Base-by-base conservation (phyloP, 2,113 vertebrate species). In the Zeus faber region DNA sequence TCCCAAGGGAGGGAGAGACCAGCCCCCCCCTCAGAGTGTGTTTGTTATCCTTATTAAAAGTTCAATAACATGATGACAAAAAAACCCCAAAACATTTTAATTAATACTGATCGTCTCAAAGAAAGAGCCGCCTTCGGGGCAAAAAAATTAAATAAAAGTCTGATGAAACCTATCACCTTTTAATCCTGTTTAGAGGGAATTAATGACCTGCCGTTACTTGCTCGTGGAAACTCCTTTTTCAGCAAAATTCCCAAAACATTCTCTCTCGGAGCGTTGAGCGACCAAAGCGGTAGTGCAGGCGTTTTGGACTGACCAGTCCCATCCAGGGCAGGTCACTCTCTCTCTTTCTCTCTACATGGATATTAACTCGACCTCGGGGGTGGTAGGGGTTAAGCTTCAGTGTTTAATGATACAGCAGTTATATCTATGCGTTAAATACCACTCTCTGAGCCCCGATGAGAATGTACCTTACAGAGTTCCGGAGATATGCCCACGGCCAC, bases 41-140 rank as follows among this genome's bases (percentile, higher is more conserved):
- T 82, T 91, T 91, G 74, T 88, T 84, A 82, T 85, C 79, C 80
- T 83, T 89, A 87, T 83, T 90, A 91, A 91, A 87, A 73, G 65
- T 85, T 85, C 74, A 81, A 74, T 87, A 89, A 84, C 72, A 80
- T 43, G 45, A 70, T 59, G 43, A 88, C 61, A 62, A 89, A n/a
- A n/a, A n/a, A n/a, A n/a, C n/a, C n/a, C n/a, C n/a, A n/a, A n/a
- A n/a, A 65, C 51, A 81, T 87, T 86, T 90, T 92, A 82, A 95
- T 92, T 92, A 92, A 88, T 89, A 79, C 70, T 85, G 76, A 72
- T 89, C 84, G 86, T 85, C 60, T 86, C 33, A 87, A 67, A 86
- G 22, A 87, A 87, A 75, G 74, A 56, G 51, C 77, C 70, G 70
- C 81, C 91, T 65, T 60, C 49, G 47, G 88, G 89, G 74, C 74